Percentiles rank a stretch among this genome's conserved stretches.
Evolutionary conservation across 2,797 vertebrate genomes (phyloP).

Genomic region (Eurystomus glaucurus): DNA sequence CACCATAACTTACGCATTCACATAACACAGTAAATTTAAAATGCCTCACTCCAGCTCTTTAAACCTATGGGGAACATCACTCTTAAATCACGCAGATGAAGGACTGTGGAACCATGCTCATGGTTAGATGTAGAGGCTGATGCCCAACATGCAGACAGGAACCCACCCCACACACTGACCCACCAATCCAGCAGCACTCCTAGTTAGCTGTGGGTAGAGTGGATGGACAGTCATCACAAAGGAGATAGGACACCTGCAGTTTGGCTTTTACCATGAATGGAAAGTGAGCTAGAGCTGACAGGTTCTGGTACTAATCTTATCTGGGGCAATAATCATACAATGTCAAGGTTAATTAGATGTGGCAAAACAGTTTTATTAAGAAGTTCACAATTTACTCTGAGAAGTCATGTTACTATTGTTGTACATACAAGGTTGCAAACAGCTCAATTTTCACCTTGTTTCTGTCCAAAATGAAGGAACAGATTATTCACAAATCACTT

Average conservation of each 20-base stretch:
- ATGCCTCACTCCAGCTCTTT: not conserved
- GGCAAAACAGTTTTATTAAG: not conserved
- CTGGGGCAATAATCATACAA: not conserved
- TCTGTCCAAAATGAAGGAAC: not conserved
- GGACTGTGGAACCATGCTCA: not conserved
- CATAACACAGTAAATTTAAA: not conserved
- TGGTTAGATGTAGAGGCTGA: not conserved
- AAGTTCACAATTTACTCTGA: not conserved
- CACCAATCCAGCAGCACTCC: fast-evolving
- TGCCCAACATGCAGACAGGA: not conserved
- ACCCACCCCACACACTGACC: fast-evolving
- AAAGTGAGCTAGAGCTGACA: not conserved
- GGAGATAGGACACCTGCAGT: not conserved
- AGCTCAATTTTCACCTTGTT: not conserved
- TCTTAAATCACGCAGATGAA: not conserved
- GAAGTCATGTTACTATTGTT: not conserved
- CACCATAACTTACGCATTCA: fast-evolving
- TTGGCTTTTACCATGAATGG: not conserved
- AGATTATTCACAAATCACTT: not conserved
- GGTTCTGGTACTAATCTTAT: not conserved
- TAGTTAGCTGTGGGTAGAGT: not conserved
- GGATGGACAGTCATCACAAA: fast-evolving
- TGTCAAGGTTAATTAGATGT: not conserved
- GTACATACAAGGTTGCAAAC: not conserved
- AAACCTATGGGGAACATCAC: fast-evolving